Base-by-base conservation (phyloP, 2,888 invertebrate species). In the Pemphredon lugubris region DNA sequence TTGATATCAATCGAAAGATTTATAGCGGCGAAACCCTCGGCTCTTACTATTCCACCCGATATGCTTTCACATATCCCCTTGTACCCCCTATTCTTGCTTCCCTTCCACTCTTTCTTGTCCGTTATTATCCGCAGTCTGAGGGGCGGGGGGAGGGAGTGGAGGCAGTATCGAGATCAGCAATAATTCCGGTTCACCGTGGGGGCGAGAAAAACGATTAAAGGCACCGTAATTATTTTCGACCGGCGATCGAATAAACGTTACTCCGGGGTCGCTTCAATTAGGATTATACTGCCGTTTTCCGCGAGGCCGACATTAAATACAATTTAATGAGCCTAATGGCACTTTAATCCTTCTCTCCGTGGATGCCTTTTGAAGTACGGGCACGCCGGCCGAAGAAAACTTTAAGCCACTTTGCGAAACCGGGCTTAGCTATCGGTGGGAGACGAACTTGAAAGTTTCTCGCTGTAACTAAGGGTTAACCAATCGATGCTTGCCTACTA, bases 241-340 rank as follows among this genome's bases (percentile, higher is more conserved):
- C 61, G 34, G 66, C 61, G 66, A 64, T 53, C 39, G 58, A 55
- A 59, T 61, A 42, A 73, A 58, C 67, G 67, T 50, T 61, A 50
- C 50, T 48, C 53, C 42, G 20, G 18, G 44, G 55, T 32, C 48
- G 16, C 47, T 63, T 71, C 63, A 61, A 66, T 71, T 61, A 51
- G 69, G 64, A 75, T 78, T 78, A 78, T 61, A 39, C 50, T 26
- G 32, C 13, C 57, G 26, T 68, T 51, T 57, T 60, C 37, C 40
- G 21, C 44, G 73, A 66, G 48, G 47, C 40, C 51, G 39, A 45
- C 70, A 73, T 63, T 77, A 73, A 79, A 66, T 71, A 70, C 77
- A 66, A 64, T 77, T 79, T 79, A 80, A 80, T 67, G 66, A 75
- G 73, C 71, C 73, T 80, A 80, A 80, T 80, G 79, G 61, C 73